phyloP scores from a whole-genome alignment of 2,797 vertebrate genomes.

The Okamejei kenojei region DNA sequence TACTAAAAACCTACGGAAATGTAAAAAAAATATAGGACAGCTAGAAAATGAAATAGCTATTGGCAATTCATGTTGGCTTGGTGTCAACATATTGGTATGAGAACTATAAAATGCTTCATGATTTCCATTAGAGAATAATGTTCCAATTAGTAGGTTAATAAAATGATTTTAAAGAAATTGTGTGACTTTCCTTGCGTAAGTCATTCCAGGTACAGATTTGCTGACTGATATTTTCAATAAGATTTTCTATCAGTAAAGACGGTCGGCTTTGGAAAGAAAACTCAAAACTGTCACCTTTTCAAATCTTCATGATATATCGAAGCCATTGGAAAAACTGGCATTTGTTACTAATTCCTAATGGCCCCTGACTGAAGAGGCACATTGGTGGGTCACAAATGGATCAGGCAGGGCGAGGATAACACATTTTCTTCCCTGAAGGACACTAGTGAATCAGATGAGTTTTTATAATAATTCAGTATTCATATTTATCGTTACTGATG shows the following conservation, averaged over 20 bases:
- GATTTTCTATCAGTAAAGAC: background rate
- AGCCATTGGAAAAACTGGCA: too few species aligned
- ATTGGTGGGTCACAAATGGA: too few species aligned
- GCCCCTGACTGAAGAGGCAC: too few species aligned
- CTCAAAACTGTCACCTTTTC: background rate
- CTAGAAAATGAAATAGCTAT: background rate
- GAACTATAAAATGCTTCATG: background rate
- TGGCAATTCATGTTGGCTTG: background rate
- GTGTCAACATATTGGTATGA: background rate
- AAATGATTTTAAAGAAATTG: background rate
- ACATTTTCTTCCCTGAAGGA: too few species aligned
- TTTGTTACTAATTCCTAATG: too few species aligned
- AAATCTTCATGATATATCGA: background rate
- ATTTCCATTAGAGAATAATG: background rate
- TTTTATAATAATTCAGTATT: too few species aligned
- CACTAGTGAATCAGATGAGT: too few species aligned
- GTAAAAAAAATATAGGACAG: background rate
- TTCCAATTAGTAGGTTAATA: background rate
- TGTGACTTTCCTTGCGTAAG: background rate
- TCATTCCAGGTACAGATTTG: background rate
- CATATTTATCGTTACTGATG: too few species aligned
- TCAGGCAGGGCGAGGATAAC: too few species aligned
- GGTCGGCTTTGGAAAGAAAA: background rate
- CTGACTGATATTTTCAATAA: background rate
- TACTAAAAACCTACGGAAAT: background rate